Evolutionary conservation across 2,797 vertebrate species (phyloP).

Genomic region (Oreonectes daqikongensis): DNA sequence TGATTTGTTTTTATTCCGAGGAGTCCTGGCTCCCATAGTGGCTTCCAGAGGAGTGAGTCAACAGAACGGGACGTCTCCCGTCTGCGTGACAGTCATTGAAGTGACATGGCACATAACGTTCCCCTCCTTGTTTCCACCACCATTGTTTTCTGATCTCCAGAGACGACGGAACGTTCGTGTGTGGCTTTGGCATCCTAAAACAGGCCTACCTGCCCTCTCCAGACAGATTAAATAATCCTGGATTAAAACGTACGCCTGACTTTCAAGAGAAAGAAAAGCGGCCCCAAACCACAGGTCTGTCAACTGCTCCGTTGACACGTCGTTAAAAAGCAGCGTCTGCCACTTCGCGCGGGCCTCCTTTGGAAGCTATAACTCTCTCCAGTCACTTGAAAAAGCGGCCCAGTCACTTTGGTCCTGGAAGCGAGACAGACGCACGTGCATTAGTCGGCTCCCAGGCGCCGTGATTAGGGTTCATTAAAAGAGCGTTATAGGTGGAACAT

Average conservation of each 20-base stretch:
- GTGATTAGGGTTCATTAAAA: slow-evolving; percentile 42
- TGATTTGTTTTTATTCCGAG: slow-evolving; percentile 55
- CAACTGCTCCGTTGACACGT: slow-evolving; percentile 47
- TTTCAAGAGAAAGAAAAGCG: slow-evolving; percentile 29
- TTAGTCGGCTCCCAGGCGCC: slow-evolving; percentile 40
- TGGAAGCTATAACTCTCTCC: slow-evolving; percentile 45
- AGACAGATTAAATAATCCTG: slow-evolving; percentile 56
- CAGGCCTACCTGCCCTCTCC: slow-evolving; percentile 10
- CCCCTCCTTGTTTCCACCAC: too few species aligned
- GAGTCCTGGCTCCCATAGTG: slow-evolving; percentile 48
- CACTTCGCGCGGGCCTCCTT: slow-evolving; percentile 4
- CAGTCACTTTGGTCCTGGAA: slow-evolving; percentile 30
- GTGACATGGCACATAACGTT: not conserved
- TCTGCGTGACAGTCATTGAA: not conserved
- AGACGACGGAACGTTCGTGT: slow-evolving; percentile 10
- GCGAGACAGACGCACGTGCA: slow-evolving; percentile 44
- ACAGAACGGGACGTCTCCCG: slow-evolving; percentile 10
- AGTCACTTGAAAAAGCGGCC: slow-evolving; percentile 39
- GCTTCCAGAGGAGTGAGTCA: slow-evolving; percentile 43
- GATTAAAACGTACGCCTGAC: slow-evolving; percentile 47
- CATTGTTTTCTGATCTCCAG: not conserved
- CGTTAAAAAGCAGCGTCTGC: slow-evolving; percentile 45
- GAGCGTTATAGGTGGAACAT: slow-evolving; percentile 39
- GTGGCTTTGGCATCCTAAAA: slow-evolving; percentile 22
- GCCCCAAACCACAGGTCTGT: slow-evolving; percentile 53